phyloP scores from a whole-genome alignment of 64 coral and sea anemone species.

The Porites lutea region DNA sequence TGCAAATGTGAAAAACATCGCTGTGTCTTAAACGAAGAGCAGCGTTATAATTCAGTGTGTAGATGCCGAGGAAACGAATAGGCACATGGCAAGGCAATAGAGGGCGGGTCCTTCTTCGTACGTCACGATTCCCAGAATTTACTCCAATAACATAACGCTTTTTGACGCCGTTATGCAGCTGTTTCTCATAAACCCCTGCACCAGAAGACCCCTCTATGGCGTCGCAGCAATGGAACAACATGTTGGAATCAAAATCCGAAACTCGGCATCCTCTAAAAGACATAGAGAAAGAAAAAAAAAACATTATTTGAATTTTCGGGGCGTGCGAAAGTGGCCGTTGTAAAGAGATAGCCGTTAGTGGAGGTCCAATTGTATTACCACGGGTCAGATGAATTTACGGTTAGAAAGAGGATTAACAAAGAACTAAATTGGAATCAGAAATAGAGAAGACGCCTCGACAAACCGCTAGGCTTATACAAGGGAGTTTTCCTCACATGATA shows the following conservation, averaged over 20 bases:
- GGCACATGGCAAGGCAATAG: not conserved
- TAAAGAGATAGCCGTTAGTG: too few species aligned
- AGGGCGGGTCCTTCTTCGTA: not conserved
- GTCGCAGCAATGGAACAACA: slow-evolving; percentile 75
- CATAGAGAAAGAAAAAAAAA: not conserved
- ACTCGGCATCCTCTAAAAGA: slow-evolving; percentile 70
- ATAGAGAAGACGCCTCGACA: too few species aligned
- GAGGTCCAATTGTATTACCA: too few species aligned
- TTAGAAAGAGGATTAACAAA: too few species aligned
- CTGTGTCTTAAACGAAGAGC: slow-evolving; percentile 20
- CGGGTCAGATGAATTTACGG: too few species aligned
- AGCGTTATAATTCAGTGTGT: not conserved
- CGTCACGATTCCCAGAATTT: slow-evolving; percentile 72
- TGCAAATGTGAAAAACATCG: slow-evolving; percentile 30
- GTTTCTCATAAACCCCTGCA: slow-evolving; percentile 66
- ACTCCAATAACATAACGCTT: slow-evolving; percentile 51
- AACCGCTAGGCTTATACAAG: too few species aligned
- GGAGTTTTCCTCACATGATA: too few species aligned
- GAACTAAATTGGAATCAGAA: too few species aligned
- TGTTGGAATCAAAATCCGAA: not conserved
- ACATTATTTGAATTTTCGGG: too few species aligned
- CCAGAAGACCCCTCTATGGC: slow-evolving; percentile 63
- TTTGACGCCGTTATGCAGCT: not conserved
- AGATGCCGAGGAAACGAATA: not conserved
- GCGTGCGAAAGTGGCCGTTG: too few species aligned